phyloP scores from a whole-genome alignment of 2,797 vertebrate genomes.

The Microhierax caerulescens region DNA sequence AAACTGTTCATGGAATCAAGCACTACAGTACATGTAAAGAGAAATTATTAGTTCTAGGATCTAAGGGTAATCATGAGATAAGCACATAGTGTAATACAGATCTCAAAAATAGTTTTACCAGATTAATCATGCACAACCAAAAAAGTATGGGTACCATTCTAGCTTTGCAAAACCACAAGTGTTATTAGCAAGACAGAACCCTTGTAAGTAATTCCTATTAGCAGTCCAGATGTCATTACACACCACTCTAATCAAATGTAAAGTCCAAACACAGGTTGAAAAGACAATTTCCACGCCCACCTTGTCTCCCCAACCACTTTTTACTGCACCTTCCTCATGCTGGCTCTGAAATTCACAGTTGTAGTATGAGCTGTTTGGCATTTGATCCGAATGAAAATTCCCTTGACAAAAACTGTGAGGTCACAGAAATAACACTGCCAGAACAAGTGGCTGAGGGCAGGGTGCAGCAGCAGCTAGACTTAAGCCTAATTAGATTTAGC shows the following conservation, averaged over 20 bases:
- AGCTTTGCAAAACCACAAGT: background rate
- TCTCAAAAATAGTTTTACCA: background rate
- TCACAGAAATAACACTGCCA: background rate
- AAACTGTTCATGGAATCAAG: background rate
- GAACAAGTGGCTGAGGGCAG: background rate
- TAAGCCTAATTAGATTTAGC: background rate
- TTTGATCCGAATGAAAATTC: background rate
- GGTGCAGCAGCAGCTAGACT: background rate
- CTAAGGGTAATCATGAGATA: background rate
- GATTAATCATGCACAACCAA: background rate
- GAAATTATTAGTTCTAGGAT: background rate
- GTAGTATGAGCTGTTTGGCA: background rate
- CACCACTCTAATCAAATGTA: background rate
- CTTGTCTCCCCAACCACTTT: background rate
- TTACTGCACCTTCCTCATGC: background rate
- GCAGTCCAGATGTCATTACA: background rate
- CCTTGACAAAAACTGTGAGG: background rate
- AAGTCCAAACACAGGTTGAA: background rate
- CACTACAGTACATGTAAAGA: accelerated
- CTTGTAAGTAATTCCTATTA: background rate
- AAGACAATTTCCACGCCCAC: background rate
- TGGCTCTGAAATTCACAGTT: background rate
- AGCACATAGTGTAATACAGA: background rate
- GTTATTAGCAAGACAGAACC: background rate
- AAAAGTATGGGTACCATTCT: background rate